phyloP scores from a whole-genome alignment of 2,888 invertebrate genomes.

The Allophyes oxyacanthae region DNA sequence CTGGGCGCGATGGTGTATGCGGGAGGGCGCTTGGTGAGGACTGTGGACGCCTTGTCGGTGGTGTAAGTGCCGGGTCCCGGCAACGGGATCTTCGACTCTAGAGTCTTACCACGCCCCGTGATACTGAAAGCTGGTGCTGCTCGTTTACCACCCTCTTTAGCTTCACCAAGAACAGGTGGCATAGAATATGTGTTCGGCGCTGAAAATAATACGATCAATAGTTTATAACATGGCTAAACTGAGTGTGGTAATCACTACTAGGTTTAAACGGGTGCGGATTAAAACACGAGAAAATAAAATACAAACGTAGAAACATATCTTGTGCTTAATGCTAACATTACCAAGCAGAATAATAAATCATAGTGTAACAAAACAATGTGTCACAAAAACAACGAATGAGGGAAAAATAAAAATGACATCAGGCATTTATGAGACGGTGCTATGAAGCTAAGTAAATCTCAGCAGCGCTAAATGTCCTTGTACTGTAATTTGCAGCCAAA shows the following conservation, averaged over 20 bases:
- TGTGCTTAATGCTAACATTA: constrained; percentile 20
- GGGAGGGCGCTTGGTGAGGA: constrained; percentile 90
- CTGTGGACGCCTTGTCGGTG: constrained; percentile 87
- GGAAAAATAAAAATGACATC: constrained; percentile 45
- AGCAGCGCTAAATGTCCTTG: constrained; percentile 26
- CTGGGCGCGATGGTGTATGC: constrained; percentile 95
- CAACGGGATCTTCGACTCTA: constrained; percentile 80
- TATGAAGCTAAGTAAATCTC: constrained; percentile 9
- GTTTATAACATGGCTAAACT: constrained; percentile 1
- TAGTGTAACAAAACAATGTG: constrained; percentile 37
- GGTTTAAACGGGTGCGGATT: not conserved
- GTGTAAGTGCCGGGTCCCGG: constrained; percentile 96
- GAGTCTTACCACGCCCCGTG: constrained; percentile 93
- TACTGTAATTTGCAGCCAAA: not conserved
- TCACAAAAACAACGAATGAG: constrained; percentile 36
- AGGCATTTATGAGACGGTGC: constrained; percentile 22
- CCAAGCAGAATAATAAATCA: constrained; percentile 34
- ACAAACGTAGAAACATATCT: not conserved
- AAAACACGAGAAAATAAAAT: too few species aligned
- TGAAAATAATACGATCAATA: constrained; percentile 73
- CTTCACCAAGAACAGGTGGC: constrained; percentile 92
- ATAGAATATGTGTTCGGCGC: constrained; percentile 97
- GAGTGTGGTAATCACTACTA: not conserved
- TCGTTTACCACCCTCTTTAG: constrained; percentile 87
- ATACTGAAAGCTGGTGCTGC: constrained; percentile 97